Conservation (phyloP, 2,113 vertebrate species). For the Tragelaphus strepsiceros region DNA sequence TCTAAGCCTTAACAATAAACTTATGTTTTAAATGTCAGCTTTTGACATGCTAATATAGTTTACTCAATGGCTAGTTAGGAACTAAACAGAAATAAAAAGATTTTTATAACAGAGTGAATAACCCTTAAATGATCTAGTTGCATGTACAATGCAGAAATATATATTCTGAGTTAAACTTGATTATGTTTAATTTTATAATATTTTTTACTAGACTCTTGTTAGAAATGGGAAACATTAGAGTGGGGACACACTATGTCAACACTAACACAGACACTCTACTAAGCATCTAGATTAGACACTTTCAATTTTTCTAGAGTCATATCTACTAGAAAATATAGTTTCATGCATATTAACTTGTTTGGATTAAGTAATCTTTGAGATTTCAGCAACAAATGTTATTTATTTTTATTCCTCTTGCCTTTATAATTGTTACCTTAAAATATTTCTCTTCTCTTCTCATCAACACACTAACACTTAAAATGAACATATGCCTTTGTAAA, state of each 20-base stretch:
- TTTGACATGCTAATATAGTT: not conserved
- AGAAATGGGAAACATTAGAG: not conserved
- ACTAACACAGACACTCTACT: not conserved
- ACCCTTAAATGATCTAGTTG: not conserved
- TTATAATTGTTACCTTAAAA: slow-evolving; percentile 54
- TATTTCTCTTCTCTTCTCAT: slow-evolving; percentile 66
- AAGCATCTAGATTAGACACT: not conserved
- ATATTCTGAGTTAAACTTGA: not conserved
- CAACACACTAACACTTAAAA: slow-evolving; percentile 50
- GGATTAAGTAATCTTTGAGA: not conserved
- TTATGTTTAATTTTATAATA: not conserved
- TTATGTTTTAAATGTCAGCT: not conserved
- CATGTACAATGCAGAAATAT: not conserved
- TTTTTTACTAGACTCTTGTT: not conserved
- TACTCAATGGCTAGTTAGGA: not conserved
- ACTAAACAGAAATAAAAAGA: not conserved
- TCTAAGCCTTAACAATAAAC: not conserved
- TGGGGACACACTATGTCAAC: not conserved
- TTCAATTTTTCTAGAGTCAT: not conserved
- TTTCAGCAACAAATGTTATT: slow-evolving; percentile 66
- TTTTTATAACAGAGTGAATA: not conserved
- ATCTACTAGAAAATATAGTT: not conserved
- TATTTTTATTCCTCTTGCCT: slow-evolving; percentile 50
- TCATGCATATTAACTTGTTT: not conserved
- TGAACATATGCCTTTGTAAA: slow-evolving; percentile 60